A percentile compares a stretch with the other conserved stretches of the same genome.
Evolutionary conservation across 2,888 invertebrate species (phyloP).

Genomic region (Agonopterix heracliana): DNA sequence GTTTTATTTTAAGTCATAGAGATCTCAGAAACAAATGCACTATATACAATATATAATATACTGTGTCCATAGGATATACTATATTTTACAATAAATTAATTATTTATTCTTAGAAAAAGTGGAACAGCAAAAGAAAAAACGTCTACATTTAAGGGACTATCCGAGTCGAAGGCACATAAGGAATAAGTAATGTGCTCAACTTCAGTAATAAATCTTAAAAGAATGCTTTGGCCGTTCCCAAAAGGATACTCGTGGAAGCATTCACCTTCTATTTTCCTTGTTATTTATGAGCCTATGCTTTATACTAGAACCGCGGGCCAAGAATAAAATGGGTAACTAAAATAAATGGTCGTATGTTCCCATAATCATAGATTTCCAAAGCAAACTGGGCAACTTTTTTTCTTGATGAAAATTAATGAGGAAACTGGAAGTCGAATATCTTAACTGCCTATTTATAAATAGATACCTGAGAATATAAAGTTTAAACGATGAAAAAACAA

Average conservation of each 20-base stretch:
- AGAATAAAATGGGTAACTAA: conserved; percentile 73
- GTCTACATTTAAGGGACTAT: conserved; percentile 49
- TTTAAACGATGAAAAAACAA: conserved; percentile 43
- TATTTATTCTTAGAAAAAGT: conserved; percentile 16
- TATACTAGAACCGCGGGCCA: conserved; percentile 68
- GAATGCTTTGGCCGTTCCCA: conserved; percentile 74
- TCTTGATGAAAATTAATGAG: conserved; percentile 57
- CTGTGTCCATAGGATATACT: too few relatives aligned
- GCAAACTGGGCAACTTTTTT: conserved; percentile 41
- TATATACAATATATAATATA: too few relatives aligned
- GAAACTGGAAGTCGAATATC: conserved; percentile 42
- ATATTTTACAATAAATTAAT: conserved; percentile 18
- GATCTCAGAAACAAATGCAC: too few relatives aligned
- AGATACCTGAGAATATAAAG: conserved; percentile 20
- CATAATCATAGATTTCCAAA: conserved; percentile 61
- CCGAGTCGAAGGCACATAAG: conserved; percentile 63
- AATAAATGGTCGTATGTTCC: conserved; percentile 64
- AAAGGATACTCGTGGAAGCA: conserved; percentile 73
- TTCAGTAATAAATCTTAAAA: conserved; percentile 75
- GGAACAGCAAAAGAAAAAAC: conserved; percentile 32
- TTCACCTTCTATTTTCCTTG: conserved; percentile 74
- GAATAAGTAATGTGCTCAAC: conserved; percentile 74
- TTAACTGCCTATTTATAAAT: conserved; percentile 30
- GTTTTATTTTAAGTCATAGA: too few relatives aligned
- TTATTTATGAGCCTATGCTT: conserved; percentile 75